Base-by-base conservation (phyloP, 2,888 invertebrate genomes). In the Eristalinus sepulchralis region DNA sequence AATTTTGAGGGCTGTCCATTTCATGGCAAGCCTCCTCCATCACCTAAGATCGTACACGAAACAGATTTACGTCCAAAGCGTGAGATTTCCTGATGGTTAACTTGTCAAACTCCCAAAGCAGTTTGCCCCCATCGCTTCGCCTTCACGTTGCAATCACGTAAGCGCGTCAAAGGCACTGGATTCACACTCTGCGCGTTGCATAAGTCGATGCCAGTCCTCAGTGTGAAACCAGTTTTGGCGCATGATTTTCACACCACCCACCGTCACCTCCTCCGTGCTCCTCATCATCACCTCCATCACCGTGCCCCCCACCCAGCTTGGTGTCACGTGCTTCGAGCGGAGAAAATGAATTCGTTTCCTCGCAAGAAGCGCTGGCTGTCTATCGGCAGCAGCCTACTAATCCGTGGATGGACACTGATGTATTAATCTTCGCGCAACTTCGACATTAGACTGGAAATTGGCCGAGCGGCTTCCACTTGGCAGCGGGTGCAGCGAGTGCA, bases 401-500 rank as follows among this genome's bases (percentile, higher is more conserved):
- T 80, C 67, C 73, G 67, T 73, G 80, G 80, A 80, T 80, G 55
- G 80, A 80, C 80, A 73, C 67, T 80, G 73, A 80, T 80, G 73
- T 73, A 80, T 80, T 80, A 73, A 80, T 80, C 63, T 73, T 63
- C 20, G 34, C 53, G 55, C 55, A 53, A 63, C 73, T 27, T 22
- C 17, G 55, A 59, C 72, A 62, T 60, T 22, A 72, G 60, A 66
- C 59, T 72, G 22, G 57, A 10, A 34, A n/a, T 59, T 72, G 27
- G 27, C 47, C 47, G 47, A 67, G 27, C 6, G 68, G 22, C 31
- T 22, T 57, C 33, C 66, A 80, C 59, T 67, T 80, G 60, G 60
- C 24, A 72, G 20, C 27, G 2, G 8, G 17, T 67, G 72, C 13
- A 72, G 33, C 34, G 62, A 62, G 34, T 53, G 33, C 27, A 36